phyloP scores from a whole-genome alignment of 2,113 vertebrate species.

The Pyrgilauda ruficollis region DNA sequence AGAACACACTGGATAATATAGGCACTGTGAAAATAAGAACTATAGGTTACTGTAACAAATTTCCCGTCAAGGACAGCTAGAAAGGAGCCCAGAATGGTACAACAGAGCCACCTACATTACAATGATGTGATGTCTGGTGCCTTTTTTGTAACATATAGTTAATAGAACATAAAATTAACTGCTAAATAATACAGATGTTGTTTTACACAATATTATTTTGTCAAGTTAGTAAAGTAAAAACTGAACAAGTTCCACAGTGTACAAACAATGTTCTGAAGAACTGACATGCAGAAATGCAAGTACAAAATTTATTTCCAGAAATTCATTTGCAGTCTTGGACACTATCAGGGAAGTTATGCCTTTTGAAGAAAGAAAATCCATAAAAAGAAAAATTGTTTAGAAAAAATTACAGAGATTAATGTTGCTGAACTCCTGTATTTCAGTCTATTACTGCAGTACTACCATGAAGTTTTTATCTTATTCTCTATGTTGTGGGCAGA shows the following conservation, averaged over 20 bases:
- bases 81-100: not conserved
- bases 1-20: not conserved
- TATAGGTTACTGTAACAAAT: not conserved
- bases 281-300: not conserved
- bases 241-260: not conserved
- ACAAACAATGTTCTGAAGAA: not conserved
- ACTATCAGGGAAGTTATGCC: not conserved
- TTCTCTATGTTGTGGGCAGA: not conserved
- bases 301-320: not conserved
- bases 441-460: not conserved
- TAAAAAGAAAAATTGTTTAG: not conserved
- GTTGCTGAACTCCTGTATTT: not conserved
- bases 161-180: not conserved
- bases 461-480: not conserved
- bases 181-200: not conserved
- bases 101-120: not conserved
- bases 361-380: rapidly evolving
- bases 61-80: not conserved
- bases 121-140: not conserved
- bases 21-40: not conserved
- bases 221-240: not conserved
- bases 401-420: not conserved
- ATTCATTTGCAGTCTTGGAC: not conserved
- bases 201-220: not conserved
- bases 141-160: not conserved